Base-by-base conservation (phyloP, 1,140 invertebrate species). In the Polypedilum vanderplanki region DNA sequence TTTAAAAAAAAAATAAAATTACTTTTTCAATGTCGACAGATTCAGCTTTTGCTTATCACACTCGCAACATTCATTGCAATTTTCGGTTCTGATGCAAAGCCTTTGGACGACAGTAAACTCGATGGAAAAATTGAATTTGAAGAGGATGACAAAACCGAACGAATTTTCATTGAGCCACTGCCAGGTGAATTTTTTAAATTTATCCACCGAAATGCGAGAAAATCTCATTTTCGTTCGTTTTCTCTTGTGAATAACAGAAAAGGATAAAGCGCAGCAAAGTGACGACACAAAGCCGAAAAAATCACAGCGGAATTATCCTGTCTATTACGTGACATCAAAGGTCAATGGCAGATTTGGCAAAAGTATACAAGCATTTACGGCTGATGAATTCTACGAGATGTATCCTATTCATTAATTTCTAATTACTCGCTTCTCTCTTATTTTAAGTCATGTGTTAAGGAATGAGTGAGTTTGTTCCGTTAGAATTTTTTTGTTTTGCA, bases 271-370 rank as follows among this genome's bases (percentile, higher is more conserved):
- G 17, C 17, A 20, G 65, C 17, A 7, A 20, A 18, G 18, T 20
- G 20, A 70, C 18, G 65, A 70, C 20, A 22, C 17, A 22, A 70
- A 70, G 20, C 18, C 18, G 17, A 70, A 22, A 22, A 70, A 20
- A 22, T 22, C 17, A 22, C 15, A 70, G 8, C 10, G 46, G 10
- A 70, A 18, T 70, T 18, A 70, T 18, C 17, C 65, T 18, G 65
- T 70, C 20, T 70, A 70, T 18, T 70, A 70, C 18, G 65, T 70
- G 17, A 18, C 65, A 18, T 20, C 17, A 18, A 70, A 70, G 65
- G 65, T 70, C 17, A 70, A 70, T 70, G 65, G 65, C 17, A 70
- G 20, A 70, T 70, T 70, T 70, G 65, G 65, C 4, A 70, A 70
- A 18, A 70, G 65, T 20, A 18, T 70, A 18, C n/a, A 18, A 70